These are phyloP conservation scores for Sparus aurata DNA, from an alignment of 2,797 vertebrate genomes.

Conservation along the genomic window DNA sequence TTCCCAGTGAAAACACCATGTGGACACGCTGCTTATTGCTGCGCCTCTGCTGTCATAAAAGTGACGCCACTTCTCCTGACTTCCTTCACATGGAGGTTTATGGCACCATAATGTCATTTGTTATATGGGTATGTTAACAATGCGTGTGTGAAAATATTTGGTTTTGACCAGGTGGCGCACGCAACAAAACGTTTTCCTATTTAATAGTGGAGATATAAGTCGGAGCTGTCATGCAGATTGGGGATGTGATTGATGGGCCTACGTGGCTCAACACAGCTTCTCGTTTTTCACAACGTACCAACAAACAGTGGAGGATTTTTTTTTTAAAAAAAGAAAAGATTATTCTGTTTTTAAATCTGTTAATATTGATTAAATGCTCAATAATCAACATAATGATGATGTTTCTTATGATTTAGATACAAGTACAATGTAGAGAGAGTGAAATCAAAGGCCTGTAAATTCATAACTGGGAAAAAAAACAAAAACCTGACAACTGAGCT, in stretches of 20 bases:
- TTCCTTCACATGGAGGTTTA: slow-evolving; percentile 81
- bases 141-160: slow-evolving; percentile 76
- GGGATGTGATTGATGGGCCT: slow-evolving; percentile 72
- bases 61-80: slow-evolving; percentile 68
- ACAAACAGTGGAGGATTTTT: slow-evolving; percentile 9
- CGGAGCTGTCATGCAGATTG: slow-evolving; percentile 54
- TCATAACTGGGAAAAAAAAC: slow-evolving; percentile 20
- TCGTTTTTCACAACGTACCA: slow-evolving; percentile 51
- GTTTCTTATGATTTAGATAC: not conserved
- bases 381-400: not conserved
- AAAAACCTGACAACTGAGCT: not conserved
- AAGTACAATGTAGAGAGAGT: not conserved
- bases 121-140: slow-evolving; percentile 74
- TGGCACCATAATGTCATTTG: slow-evolving; percentile 71
- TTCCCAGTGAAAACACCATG: slow-evolving; percentile 62
- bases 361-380: not conserved
- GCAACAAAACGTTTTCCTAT: slow-evolving; percentile 63
- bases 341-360: not conserved
- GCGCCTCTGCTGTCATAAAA: slow-evolving; percentile 68
- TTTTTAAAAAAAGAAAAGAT: not conserved
- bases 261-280: slow-evolving; percentile 52
- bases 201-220: slow-evolving; percentile 49
- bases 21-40: slow-evolving; percentile 51
- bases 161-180: slow-evolving; percentile 78
- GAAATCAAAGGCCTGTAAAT: not conserved